A percentile compares a stretch with the other conserved stretches of the same genome.
Conservation (phyloP, 2,888 invertebrate species). For the Strigamia maritima region DNA sequence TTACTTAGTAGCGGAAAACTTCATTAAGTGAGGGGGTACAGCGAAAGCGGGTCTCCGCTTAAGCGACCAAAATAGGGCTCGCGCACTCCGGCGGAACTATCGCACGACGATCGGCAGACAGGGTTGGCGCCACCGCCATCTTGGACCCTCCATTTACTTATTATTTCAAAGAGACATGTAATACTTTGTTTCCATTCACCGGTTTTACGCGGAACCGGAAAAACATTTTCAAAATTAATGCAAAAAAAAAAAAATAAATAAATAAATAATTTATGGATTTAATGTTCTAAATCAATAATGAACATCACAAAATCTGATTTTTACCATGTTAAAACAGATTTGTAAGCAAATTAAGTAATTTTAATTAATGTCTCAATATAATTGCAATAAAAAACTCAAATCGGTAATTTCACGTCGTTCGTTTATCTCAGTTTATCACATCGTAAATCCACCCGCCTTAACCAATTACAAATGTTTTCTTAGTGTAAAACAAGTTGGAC, state of each 20-base stretch:
- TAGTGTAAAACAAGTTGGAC: background rate
- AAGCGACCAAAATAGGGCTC: constrained; percentile 16
- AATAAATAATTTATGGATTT: background rate
- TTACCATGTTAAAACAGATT: too few relatives aligned
- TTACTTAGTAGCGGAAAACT: background rate
- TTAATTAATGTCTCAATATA: too few relatives aligned
- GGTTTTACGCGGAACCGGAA: background rate
- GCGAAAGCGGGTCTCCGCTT: background rate
- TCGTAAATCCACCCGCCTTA: background rate
- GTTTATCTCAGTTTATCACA: too few relatives aligned
- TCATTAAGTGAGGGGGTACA: constrained; percentile 14
- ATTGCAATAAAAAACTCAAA: too few relatives aligned
- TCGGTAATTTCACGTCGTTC: too few relatives aligned
- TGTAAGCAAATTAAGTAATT: too few relatives aligned
- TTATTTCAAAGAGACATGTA: background rate
- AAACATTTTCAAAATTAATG: background rate
- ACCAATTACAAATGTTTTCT: background rate
- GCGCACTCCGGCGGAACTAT: constrained; percentile 11
- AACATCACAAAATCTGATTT: too few relatives aligned
- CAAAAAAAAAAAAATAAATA: background rate
- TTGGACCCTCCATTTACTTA: constrained; percentile 11
- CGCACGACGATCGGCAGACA: constrained; percentile 16
- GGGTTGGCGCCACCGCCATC: constrained; percentile 17
- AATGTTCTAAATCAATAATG: background rate
- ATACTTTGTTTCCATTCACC: background rate